A percentile compares a stretch with the other conserved stretches of the same genome.
phyloP scores from a whole-genome alignment of 2,113 vertebrate species.

The Alosa alosa region DNA sequence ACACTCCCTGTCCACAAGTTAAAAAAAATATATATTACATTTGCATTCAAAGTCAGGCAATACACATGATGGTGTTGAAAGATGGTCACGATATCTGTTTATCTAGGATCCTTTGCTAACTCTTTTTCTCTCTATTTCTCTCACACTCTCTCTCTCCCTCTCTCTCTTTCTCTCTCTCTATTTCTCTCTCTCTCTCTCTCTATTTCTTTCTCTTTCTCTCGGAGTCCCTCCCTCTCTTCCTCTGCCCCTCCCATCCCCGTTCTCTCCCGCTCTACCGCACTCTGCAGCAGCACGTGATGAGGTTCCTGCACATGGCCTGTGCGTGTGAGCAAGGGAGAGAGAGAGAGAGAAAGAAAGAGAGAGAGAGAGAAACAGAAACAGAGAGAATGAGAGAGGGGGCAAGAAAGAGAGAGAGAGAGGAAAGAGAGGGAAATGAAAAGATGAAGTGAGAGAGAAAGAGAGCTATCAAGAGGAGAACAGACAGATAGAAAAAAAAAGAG shows the following conservation, averaged over 20 bases:
- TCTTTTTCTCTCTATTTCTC: background rate
- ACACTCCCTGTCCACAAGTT: background rate
- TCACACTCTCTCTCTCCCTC: background rate
- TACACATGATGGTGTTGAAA: background rate
- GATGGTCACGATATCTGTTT: background rate
- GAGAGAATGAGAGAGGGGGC: constrained; percentile 46
- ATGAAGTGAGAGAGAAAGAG: background rate
- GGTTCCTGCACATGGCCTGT: constrained; percentile 72
- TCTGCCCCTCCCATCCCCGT: constrained; percentile 36
- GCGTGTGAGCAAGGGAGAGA: constrained; percentile 65
- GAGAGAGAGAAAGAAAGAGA: constrained; percentile 40
- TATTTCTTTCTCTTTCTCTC: constrained; percentile 27
- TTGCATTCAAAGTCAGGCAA: background rate
- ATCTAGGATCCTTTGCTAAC: background rate
- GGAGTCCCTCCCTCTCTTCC: constrained; percentile 37
- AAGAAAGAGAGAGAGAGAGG: constrained; percentile 29
- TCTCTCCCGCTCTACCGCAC: constrained; percentile 59
- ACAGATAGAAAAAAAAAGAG: background rate
- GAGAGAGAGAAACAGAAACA: constrained; percentile 34
- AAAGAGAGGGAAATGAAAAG: background rate
- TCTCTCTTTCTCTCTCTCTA: constrained; percentile 14
- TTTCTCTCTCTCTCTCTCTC: constrained; percentile 19
- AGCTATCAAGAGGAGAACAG: background rate
- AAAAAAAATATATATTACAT: background rate
- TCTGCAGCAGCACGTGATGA: constrained; percentile 75